A percentile compares a stretch with the other conserved stretches of the same genome.
Conservation (phyloP, 2,113 vertebrate species). For the Leucopternis melanops region DNA sequence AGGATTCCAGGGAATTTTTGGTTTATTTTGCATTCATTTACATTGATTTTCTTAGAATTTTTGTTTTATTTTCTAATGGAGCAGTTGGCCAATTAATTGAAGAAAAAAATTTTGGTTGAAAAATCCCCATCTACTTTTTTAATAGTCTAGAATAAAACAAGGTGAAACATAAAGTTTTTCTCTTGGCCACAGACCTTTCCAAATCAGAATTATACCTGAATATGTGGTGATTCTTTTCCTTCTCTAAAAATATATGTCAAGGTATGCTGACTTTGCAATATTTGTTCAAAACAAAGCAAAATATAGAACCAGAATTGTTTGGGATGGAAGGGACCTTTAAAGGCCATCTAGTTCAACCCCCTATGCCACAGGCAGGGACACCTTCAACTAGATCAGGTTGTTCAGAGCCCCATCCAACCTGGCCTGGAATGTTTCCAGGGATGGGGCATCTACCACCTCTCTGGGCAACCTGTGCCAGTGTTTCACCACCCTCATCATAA, state of each 20-base stretch:
- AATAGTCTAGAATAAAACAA: neutral
- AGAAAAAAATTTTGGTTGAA: neutral
- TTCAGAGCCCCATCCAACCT: fast-evolving
- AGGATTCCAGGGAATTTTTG: neutral
- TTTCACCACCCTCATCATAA: neutral
- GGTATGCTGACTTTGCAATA: neutral
- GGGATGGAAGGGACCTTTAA: neutral
- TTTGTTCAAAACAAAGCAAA: neutral
- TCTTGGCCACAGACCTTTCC: neutral
- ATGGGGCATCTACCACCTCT: neutral
- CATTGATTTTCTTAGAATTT: neutral
- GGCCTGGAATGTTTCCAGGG: neutral
- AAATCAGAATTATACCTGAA: neutral
- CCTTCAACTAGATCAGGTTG: neutral
- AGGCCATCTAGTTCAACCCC: neutral
- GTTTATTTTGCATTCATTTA: neutral
- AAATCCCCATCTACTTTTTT: neutral
- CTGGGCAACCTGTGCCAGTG: neutral
- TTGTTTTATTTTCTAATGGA: neutral
- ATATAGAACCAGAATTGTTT: neutral
- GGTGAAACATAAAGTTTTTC: neutral
- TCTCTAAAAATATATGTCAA: neutral
- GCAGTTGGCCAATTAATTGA: neutral
- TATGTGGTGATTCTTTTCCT: neutral
- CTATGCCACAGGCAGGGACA: neutral